Conservation (phyloP, 1,140 invertebrate genomes). For the Drosophila repletoides region DNA sequence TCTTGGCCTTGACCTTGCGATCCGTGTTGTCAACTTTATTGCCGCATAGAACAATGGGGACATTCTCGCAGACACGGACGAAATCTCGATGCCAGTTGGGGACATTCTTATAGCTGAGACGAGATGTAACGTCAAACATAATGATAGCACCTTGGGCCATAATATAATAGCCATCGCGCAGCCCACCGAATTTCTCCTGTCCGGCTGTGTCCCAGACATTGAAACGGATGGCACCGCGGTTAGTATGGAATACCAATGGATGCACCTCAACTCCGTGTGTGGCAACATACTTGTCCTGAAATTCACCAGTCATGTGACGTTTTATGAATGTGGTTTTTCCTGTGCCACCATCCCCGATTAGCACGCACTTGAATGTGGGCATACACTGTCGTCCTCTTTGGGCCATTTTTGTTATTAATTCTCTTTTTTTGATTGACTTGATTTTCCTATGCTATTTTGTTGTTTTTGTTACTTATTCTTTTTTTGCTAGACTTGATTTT, state of each 20-base stretch:
- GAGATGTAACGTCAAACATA: conserved; percentile 99
- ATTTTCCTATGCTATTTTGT: background rate
- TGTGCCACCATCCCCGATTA: conserved; percentile 99
- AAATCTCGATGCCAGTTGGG: conserved; percentile 99
- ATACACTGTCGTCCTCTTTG: conserved; percentile 62
- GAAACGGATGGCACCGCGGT: no score
- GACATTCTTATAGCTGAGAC: conserved; percentile 99
- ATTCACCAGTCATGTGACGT: conserved; percentile 99
- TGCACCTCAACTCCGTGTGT: conserved; percentile 99
- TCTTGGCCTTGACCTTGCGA: conserved; percentile 99
- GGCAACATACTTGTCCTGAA: conserved; percentile 99
- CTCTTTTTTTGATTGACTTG: background rate
- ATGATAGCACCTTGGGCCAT: conserved; percentile 99
- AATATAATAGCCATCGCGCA: conserved; percentile 99
- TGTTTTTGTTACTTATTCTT: no score
- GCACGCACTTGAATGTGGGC: conserved; percentile 90
- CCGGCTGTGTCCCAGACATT: conserved; percentile 99
- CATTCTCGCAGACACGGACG: conserved; percentile 99
- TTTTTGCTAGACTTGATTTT: no score
- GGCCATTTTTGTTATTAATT: conserved; percentile 30
- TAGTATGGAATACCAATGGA: no score
- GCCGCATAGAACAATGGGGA: conserved; percentile 98
- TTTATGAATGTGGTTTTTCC: conserved; percentile 99
- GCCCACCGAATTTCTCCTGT: conserved; percentile 99
- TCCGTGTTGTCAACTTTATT: conserved; percentile 99